Evolutionary conservation across 2,888 invertebrate genomes (phyloP), one percentile per base, ranked within the genome.

Genomic region (Eristalis pertinax): DNA sequence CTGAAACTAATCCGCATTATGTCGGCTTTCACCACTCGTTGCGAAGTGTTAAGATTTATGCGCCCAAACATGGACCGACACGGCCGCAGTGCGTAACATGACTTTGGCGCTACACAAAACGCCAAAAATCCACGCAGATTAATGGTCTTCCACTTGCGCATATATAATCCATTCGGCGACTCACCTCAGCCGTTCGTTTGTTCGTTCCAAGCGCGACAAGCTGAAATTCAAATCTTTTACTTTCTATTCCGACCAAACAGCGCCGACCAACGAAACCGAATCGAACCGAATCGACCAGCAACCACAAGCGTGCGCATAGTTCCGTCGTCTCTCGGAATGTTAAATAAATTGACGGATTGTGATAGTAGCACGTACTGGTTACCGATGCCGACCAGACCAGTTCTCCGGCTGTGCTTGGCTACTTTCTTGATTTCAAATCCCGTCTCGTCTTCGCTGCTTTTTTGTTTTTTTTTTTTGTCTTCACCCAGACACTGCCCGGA

Each of bases 301-400:
- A 29, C 62, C 67, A 26, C 62, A 19, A 67, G 56, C 50, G 77
- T 50, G 50, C 62, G 72, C 62, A 68, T 77, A 83, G 70, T 74
- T 70, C 7, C 19, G 50, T 83, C 83, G 83, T 83, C 83, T 74
- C 10, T 60, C 83, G 69, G 78, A 86, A 86, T 86, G 72, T 58
- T 75, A 83, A 86, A 56, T 76, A 77, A 67, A 83, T 75, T 83
- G 86, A 83, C 78, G 72, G 70, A 75, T 86, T 83, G 86, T 67
- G 78, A 78, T 86, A 75, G 83, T 63, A 74, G 64, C 62, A 75
- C 78, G 74, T 83, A 83, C 78, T 83, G 86, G 86, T 83, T 72
- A 75, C 74, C 63, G 74, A 78, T 70, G 85, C 67, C 74, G 70
- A 67, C 74, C 78, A 78, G 86, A 86, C 86, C 86, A 83, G 86